These are phyloP conservation scores for Philaenus spumarius DNA, from an alignment of 1,140 invertebrate genomes.

Conservation along the genomic window DNA sequence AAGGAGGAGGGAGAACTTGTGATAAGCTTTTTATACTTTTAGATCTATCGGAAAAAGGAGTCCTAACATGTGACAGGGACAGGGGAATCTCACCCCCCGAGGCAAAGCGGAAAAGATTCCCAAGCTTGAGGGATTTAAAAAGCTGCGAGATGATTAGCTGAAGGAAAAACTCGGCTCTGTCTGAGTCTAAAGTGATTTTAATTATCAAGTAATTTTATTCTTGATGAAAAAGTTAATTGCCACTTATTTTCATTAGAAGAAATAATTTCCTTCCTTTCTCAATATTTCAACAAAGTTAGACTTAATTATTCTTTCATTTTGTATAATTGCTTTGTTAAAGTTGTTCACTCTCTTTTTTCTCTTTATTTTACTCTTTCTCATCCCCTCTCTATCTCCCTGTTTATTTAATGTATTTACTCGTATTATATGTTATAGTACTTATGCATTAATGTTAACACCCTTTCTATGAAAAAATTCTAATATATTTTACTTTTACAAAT, in stretches of 20 bases:
- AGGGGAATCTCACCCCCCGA: not conserved
- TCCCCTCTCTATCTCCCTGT: too few species aligned
- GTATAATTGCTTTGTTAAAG: too few species aligned
- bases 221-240: slow-evolving; percentile 11
- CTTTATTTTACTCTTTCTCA: too few species aligned
- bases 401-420: too few species aligned
- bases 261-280: slow-evolving; percentile 27
- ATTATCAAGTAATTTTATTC: slow-evolving; percentile 10
- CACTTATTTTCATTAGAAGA: slow-evolving; percentile 8
- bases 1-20: slow-evolving; percentile 6
- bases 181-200: slow-evolving; percentile 3
- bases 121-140: slow-evolving; percentile 8
- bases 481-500: too few species aligned
- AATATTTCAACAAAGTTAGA: too few species aligned
- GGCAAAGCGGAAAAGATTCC: slow-evolving; percentile 4
- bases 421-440: too few species aligned
- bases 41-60: slow-evolving; percentile 22
- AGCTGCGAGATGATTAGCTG: slow-evolving; percentile 9
- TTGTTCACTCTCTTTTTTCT: too few species aligned
- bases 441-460: too few species aligned
- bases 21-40: slow-evolving; percentile 23
- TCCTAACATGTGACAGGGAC: slow-evolving; percentile 12
- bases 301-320: too few species aligned
- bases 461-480: too few species aligned
- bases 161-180: not conserved